A percentile compares a stretch with the other conserved stretches of the same genome.
phyloP scores from a whole-genome alignment of 2,113 vertebrate species.

The Catharus minimus region DNA sequence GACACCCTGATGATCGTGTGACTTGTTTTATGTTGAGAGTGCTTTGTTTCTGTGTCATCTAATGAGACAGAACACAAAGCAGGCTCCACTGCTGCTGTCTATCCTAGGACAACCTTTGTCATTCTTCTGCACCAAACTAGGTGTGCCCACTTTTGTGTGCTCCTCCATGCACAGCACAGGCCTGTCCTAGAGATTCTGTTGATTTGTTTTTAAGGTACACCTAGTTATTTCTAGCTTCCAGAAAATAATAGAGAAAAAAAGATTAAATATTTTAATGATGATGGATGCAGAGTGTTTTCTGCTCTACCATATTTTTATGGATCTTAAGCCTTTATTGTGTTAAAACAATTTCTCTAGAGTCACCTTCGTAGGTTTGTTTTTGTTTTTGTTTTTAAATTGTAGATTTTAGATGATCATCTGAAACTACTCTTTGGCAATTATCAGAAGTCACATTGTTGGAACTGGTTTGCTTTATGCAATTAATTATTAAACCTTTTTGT shows the following conservation, averaged over 20 bases:
- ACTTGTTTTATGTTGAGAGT: background rate
- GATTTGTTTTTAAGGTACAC: background rate
- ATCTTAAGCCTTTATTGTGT: background rate
- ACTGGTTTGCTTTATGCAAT: background rate
- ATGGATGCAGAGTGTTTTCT: background rate
- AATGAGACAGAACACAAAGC: background rate
- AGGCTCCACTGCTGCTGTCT: fast-evolving
- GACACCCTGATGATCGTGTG: fast-evolving
- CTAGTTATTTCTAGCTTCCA: background rate
- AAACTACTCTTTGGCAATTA: background rate
- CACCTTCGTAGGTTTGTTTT: background rate
- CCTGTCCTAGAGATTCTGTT: background rate
- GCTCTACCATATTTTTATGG: fast-evolving
- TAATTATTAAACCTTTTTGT: background rate
- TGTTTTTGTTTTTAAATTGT: background rate
- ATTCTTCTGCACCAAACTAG: background rate
- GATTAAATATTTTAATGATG: background rate
- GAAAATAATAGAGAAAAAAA: background rate
- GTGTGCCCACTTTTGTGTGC: background rate
- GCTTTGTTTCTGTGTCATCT: background rate
- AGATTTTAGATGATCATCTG: background rate
- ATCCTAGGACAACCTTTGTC: background rate
- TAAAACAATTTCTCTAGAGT: background rate
- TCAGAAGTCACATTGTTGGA: background rate
- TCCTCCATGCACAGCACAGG: fast-evolving